Conservation (phyloP, 2,888 invertebrate species). For the Marronus borbonicus region DNA sequence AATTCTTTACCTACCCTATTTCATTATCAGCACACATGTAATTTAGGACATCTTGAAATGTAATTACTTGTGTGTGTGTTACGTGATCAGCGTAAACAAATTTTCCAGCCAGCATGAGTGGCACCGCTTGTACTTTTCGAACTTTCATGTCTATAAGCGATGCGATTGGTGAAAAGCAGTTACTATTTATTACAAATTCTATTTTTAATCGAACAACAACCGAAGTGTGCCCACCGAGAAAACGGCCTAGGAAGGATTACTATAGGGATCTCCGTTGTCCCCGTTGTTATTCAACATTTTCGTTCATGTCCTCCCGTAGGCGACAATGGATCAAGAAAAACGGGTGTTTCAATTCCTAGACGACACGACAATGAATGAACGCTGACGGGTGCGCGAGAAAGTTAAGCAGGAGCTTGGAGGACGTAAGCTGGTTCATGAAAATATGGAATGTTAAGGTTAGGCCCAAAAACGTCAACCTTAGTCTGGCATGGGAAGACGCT, state of each 20-base stretch:
- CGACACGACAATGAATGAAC: neutral
- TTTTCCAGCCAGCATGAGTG: too few relatives aligned
- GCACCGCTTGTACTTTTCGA: too few relatives aligned
- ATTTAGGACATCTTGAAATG: too few relatives aligned
- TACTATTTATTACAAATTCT: too few relatives aligned
- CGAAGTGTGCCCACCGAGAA: neutral
- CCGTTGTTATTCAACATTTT: neutral
- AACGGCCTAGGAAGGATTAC: neutral
- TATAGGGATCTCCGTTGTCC: neutral
- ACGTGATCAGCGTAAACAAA: too few relatives aligned
- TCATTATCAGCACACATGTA: too few relatives aligned
- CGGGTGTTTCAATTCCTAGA: neutral
- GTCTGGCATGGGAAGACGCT: neutral
- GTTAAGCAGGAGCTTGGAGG: neutral
- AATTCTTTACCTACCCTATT: too few relatives aligned
- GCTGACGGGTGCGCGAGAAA: neutral
- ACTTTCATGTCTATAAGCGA: too few relatives aligned
- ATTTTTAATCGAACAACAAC: neutral
- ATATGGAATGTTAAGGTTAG: neutral
- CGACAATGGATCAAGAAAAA: neutral
- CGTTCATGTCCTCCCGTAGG: neutral
- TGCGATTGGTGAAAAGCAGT: too few relatives aligned
- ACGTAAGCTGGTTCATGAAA: neutral
- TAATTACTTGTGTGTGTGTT: too few relatives aligned
- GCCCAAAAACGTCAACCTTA: neutral